Percentiles rank a stretch among this genome's conserved stretches.
Evolutionary conservation across 2,797 vertebrate species (phyloP).

Genomic region (Capromys pilorides): DNA sequence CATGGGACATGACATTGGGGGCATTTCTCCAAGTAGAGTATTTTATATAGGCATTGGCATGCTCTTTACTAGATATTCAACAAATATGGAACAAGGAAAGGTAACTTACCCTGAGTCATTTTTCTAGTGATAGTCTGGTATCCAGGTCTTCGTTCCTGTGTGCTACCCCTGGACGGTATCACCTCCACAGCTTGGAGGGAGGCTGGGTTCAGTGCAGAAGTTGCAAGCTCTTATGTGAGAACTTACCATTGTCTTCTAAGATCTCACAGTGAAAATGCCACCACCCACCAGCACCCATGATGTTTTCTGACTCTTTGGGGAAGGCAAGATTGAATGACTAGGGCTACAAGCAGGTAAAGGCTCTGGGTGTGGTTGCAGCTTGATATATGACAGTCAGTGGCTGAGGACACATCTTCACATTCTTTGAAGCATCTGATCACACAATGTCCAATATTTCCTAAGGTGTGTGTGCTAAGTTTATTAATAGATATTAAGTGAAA

Average conservation of each 20-base stretch:
- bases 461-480: not conserved
- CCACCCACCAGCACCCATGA: not conserved
- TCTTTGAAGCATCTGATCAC: not conserved
- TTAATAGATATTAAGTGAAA: not conserved
- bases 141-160: not conserved
- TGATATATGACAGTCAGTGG: not conserved
- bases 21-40: not conserved
- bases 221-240: not conserved
- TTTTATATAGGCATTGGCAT: not conserved
- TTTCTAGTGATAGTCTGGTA: not conserved
- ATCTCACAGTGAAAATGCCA: not conserved
- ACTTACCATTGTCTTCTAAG: constrained; percentile 68
- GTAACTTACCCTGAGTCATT: constrained; percentile 75
- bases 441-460: not conserved
- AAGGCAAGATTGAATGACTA: not conserved
- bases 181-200: not conserved
- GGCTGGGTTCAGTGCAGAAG: not conserved
- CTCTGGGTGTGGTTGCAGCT: not conserved
- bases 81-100: constrained; percentile 44
- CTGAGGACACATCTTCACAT: not conserved
- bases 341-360: not conserved
- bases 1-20: not conserved
- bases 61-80: not conserved
- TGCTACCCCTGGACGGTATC: constrained; percentile 12
- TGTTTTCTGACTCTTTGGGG: not conserved